phyloP scores from a whole-genome alignment of 1,140 invertebrate species.

The Penaeus vannamei region DNA sequence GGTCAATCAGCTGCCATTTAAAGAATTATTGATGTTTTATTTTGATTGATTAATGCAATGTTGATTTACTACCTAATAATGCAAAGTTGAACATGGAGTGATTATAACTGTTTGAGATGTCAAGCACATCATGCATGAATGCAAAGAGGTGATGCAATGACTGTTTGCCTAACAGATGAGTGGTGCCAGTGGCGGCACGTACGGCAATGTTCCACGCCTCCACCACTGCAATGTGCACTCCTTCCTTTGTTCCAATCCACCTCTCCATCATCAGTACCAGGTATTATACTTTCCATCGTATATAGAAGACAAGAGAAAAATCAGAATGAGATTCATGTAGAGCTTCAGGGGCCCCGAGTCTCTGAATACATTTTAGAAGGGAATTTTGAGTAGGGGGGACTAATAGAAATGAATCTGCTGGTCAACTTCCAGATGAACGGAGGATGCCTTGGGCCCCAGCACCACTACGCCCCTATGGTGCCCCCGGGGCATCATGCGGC shows the following conservation, averaged over 20 bases:
- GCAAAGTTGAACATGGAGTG: too few species aligned
- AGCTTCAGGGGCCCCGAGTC: too few species aligned
- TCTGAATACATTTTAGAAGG: background rate
- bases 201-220: conserved; percentile 54
- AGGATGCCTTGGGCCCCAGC: conserved; percentile 59
- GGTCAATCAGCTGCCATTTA: too few species aligned
- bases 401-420: background rate
- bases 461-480: conserved; percentile 56
- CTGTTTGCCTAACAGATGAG: conserved; percentile 45
- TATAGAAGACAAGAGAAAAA: too few species aligned
- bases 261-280: conserved; percentile 64
- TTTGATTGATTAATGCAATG: too few species aligned
- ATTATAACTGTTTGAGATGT: background rate
- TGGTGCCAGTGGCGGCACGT: conserved; percentile 56
- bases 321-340: too few species aligned
- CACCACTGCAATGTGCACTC: conserved; percentile 62
- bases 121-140: background rate
- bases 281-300: conserved; percentile 4
- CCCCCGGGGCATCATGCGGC: conserved; percentile 55
- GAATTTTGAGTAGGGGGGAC: too few species aligned
- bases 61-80: too few species aligned
- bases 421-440: conserved; percentile 57
- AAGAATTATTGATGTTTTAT: too few species aligned
- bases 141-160: background rate
- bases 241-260: conserved; percentile 62